A percentile compares a stretch with the other conserved stretches of the same genome.
These are phyloP conservation scores for Macropodus opercularis DNA, from an alignment of 2,797 vertebrate genomes.

Conservation along the genomic window DNA sequence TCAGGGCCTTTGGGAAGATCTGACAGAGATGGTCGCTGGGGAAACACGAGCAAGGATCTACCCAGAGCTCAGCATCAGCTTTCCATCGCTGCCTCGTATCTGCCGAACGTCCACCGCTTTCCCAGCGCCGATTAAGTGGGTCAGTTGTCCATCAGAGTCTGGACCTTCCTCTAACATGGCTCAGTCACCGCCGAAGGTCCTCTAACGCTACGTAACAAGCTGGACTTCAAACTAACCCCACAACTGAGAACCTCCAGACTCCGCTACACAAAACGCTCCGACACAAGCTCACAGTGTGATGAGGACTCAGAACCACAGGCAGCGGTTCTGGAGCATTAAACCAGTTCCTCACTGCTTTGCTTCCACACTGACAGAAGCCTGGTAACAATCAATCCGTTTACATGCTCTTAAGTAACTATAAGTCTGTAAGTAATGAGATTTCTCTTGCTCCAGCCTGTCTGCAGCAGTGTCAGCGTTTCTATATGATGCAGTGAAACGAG, in stretches of 20 bases:
- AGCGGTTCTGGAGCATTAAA: background rate
- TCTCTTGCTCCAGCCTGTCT: background rate
- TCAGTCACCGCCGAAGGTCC: too few relatives aligned
- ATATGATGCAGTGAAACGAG: slow-evolving; percentile 1
- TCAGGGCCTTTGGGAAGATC: slow-evolving; percentile 50
- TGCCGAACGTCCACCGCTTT: slow-evolving; percentile 17
- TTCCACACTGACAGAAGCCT: background rate
- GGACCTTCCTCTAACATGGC: too few relatives aligned
- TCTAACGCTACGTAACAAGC: too few relatives aligned
- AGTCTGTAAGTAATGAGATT: background rate
- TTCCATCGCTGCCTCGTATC: background rate
- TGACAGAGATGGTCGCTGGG: slow-evolving; percentile 62
- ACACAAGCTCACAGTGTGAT: too few relatives aligned
- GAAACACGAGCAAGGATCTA: slow-evolving; percentile 36
- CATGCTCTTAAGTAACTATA: background rate
- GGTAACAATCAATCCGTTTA: background rate
- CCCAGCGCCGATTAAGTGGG: slow-evolving; percentile 48
- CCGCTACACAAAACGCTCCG: too few relatives aligned
- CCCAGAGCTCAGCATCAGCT: background rate
- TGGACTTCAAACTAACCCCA: too few relatives aligned
- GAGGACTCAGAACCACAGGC: too few relatives aligned
- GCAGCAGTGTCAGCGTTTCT: background rate
- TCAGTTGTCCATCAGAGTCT: slow-evolving; percentile 37
- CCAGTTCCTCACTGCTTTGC: background rate
- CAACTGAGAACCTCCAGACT: too few relatives aligned